Evolutionary conservation across 2,113 vertebrate species (phyloP).

Genomic region (Hippocampus barbouri): DNA sequence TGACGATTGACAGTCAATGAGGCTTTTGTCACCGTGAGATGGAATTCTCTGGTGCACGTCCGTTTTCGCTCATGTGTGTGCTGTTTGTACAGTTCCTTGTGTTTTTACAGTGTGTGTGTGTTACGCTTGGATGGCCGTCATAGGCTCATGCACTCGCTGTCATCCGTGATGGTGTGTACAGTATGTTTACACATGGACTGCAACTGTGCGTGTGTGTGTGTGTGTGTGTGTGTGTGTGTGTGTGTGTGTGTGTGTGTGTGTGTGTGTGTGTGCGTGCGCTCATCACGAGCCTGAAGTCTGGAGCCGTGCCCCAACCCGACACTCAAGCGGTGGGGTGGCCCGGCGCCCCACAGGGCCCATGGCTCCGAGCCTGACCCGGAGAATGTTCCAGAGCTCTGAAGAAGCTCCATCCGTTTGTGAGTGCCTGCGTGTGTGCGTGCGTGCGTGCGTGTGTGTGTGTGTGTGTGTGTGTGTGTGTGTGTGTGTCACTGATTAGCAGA

Average conservation of each 20-base stretch:
- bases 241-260: constrained; percentile 21
- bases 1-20: constrained; percentile 25
- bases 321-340: constrained; percentile 32
- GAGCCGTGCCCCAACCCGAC: constrained; percentile 18
- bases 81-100: constrained; percentile 53
- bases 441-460: constrained; percentile 27
- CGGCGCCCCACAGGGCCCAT: constrained; percentile 24
- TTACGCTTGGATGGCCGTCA: constrained; percentile 48
- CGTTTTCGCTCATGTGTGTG: constrained; percentile 40
- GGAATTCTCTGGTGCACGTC: constrained; percentile 30
- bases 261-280: constrained; percentile 41
- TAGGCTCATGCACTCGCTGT: constrained; percentile 49
- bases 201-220: constrained; percentile 14
- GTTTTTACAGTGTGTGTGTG: constrained; percentile 55
- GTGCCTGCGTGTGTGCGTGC: constrained; percentile 18
- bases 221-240: constrained; percentile 28
- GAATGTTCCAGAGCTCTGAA: constrained; percentile 45
- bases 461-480: constrained; percentile 25
- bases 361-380: constrained; percentile 37
- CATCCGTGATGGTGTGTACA: constrained; percentile 57
- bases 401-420: constrained; percentile 22
- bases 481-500: constrained; percentile 35
- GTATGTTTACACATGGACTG: constrained; percentile 48
- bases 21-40: constrained; percentile 31
- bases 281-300: constrained; percentile 16